Evolutionary conservation across 37 sponge, comb jelly and placozoan species (phyloP).

Genomic region (Ianthella basta): DNA sequence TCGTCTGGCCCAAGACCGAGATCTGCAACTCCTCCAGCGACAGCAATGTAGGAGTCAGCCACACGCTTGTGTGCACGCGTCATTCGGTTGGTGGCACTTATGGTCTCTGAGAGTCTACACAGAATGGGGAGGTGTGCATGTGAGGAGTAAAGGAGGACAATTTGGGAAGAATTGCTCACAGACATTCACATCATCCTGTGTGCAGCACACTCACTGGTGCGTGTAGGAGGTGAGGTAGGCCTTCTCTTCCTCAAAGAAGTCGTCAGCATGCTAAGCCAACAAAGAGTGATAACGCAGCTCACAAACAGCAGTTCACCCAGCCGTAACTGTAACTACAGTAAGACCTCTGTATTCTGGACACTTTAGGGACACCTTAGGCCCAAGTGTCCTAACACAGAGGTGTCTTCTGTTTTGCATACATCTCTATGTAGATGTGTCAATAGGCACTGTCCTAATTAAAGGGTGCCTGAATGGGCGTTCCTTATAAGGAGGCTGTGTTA

Average conservation of each 20-base stretch:
- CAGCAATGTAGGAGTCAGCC: conserved; percentile 74
- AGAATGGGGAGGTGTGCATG: neutral
- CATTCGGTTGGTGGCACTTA: conserved; percentile 46
- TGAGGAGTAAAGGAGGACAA: conserved; percentile 2
- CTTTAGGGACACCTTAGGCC: too few relatives aligned
- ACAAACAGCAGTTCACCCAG: neutral
- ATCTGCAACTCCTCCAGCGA: conserved; percentile 51
- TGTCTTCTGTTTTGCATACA: too few relatives aligned
- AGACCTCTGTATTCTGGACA: too few relatives aligned
- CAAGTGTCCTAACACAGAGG: too few relatives aligned
- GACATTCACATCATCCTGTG: neutral
- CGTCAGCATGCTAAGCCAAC: conserved; percentile 86
- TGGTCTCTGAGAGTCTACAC: conserved; percentile 66
- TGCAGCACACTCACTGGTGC: conserved; percentile 55
- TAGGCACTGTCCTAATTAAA: too few relatives aligned
- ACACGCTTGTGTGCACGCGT: conserved; percentile 73
- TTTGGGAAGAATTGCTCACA: too few relatives aligned
- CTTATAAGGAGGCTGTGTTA: too few relatives aligned
- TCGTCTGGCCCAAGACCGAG: conserved; percentile 53
- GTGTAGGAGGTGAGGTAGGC: conserved; percentile 75
- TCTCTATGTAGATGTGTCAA: too few relatives aligned
- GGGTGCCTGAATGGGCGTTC: too few relatives aligned
- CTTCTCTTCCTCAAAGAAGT: conserved; percentile 85
- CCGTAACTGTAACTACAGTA: too few relatives aligned
- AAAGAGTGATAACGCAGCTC: neutral